A percentile compares a stretch with the other conserved stretches of the same genome.
phyloP scores from a whole-genome alignment of 2,888 invertebrate genomes.

The Gibbula magus region DNA sequence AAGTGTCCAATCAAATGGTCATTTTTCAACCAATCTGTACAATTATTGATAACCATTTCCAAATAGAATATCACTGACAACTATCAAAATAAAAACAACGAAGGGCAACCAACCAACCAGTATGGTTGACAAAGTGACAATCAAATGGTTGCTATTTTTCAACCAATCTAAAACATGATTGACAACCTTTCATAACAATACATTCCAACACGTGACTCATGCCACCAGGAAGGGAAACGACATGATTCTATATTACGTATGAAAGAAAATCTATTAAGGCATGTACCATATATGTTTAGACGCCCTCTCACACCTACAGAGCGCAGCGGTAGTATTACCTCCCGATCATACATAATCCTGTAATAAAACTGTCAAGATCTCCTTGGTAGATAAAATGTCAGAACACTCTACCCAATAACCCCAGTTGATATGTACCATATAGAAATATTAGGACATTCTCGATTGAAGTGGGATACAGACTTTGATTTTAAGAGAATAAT shows the following conservation, averaged over 20 bases:
- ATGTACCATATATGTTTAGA: neutral
- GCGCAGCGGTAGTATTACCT: neutral
- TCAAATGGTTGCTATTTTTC: no score
- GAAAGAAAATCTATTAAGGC: neutral
- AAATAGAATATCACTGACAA: no score
- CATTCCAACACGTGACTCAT: neutral
- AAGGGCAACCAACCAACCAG: no score
- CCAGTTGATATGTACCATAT: neutral
- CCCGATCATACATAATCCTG: slow-evolving; percentile 18
- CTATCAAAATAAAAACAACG: no score
- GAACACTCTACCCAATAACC: neutral
- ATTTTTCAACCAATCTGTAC: no score
- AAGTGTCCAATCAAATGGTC: no score
- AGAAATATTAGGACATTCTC: neutral
- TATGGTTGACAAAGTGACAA: no score
- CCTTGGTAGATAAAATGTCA: neutral
- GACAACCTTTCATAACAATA: neutral
- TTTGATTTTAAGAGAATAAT: no score
- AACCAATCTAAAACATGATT: no score
- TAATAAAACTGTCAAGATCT: neutral
- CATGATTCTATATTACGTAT: neutral
- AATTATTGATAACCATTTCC: no score
- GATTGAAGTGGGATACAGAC: no score
- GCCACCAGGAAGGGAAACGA: no score
- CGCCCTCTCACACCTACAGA: neutral